Percentiles rank a stretch among this genome's conserved stretches.
Evolutionary conservation across 2,888 invertebrate genomes (phyloP).

Genomic region (Phanerotoma sp.): DNA sequence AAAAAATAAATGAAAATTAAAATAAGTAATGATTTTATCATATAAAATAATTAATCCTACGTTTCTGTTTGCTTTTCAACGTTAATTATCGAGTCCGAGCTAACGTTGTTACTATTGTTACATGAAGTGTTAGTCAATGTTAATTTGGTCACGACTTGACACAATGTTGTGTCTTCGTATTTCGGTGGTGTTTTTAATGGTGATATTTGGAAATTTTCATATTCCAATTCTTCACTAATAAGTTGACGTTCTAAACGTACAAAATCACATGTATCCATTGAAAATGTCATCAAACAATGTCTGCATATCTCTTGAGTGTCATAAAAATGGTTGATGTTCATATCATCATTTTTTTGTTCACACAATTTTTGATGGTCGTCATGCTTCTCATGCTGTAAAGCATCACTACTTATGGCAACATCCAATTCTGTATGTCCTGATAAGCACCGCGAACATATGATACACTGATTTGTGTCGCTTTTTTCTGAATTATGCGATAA

Average conservation of each 20-base stretch:
- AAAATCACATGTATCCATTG: constrained; percentile 46
- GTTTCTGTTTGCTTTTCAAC: neutral
- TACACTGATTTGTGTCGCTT: too few relatives aligned
- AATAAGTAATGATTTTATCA: too few relatives aligned
- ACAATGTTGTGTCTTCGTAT: constrained; percentile 42
- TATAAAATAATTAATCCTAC: too few relatives aligned
- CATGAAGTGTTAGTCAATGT: constrained; percentile 32
- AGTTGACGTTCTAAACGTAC: constrained; percentile 38
- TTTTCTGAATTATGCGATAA: too few relatives aligned
- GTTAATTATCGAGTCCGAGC: neutral
- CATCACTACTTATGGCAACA: neutral
- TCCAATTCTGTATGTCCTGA: too few relatives aligned
- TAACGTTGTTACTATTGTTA: constrained; percentile 7
- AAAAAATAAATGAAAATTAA: neutral
- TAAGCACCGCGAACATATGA: too few relatives aligned
- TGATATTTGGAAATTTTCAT: constrained; percentile 14
- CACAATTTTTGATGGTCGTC: neutral
- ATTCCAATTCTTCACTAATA: constrained; percentile 5
- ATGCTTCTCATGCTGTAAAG: neutral
- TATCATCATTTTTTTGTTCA: constrained; percentile 10
- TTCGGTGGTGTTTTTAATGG: constrained; percentile 30
- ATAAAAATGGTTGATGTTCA: too few relatives aligned
- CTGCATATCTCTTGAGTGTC: constrained; percentile 11
- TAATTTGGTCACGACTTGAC: constrained; percentile 36
- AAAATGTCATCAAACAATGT: constrained; percentile 34